A percentile compares a stretch with the other conserved stretches of the same genome.
These are phyloP conservation scores for Leptinotarsa juncta DNA, from an alignment of 2,888 invertebrate species.

Conservation along the genomic window DNA sequence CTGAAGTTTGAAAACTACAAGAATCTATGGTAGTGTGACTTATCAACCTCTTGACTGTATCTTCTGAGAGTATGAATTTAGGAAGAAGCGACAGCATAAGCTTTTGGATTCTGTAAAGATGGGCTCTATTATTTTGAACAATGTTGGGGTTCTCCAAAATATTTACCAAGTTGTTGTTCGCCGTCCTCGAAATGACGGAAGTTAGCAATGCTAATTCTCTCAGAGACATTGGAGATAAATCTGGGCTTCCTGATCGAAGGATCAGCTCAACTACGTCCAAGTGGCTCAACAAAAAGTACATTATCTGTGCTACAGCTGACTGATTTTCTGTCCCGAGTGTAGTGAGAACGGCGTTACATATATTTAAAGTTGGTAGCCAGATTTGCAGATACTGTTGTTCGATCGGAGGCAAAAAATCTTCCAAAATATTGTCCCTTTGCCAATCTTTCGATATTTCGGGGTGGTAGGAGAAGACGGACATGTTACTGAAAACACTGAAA, in stretches of 20 bases:
- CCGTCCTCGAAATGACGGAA: conserved; percentile 61
- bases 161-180: conserved; percentile 60
- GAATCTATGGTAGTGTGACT: conserved; percentile 55
- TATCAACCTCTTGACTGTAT: conserved; percentile 61
- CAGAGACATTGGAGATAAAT: conserved; percentile 74
- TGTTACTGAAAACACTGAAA: conserved; percentile 73
- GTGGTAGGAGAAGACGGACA: conserved; percentile 78
- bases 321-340: conserved; percentile 87
- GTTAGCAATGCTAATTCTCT: conserved; percentile 83
- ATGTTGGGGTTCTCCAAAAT: conserved; percentile 61
- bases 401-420: conserved; percentile 72
- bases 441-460: conserved; percentile 71
- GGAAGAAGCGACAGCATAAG: conserved; percentile 81
- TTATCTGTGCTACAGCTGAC: conserved; percentile 83
- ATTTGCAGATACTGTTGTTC: conserved; percentile 84
- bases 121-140: conserved; percentile 69
- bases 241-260: conserved; percentile 77
- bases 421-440: conserved; percentile 55
- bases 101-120: conserved; percentile 77
- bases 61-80: conserved; percentile 70
- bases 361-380: conserved; percentile 81
- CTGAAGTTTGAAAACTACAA: conserved; percentile 61
- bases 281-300: conserved; percentile 84
- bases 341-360: conserved; percentile 85
- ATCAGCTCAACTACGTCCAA: conserved; percentile 84